These are phyloP conservation scores for Lasius fuliginosus DNA, from an alignment of 2,888 invertebrate genomes.

Conservation along the genomic window DNA sequence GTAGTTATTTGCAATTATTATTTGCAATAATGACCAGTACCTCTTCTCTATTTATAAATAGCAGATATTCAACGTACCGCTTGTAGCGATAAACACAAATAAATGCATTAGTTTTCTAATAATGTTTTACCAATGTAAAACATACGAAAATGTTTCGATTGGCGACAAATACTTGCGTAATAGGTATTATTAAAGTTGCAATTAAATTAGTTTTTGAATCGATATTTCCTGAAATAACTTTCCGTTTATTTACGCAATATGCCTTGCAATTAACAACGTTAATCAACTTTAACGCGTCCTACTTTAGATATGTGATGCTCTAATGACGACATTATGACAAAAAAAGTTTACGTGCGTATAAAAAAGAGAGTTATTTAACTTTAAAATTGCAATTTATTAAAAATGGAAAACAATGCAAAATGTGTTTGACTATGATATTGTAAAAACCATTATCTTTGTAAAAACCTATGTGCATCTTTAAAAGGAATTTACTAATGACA, in stretches of 20 bases:
- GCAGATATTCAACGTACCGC: background rate
- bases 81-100: background rate
- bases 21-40: background rate
- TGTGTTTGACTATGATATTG: background rate
- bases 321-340: background rate
- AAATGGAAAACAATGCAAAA: background rate
- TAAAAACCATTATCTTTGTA: background rate
- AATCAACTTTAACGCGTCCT: background rate
- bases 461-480: background rate
- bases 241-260: constrained; percentile 5
- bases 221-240: background rate
- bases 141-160: background rate
- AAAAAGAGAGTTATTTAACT: background rate
- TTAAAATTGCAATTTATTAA: background rate
- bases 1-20: background rate
- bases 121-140: background rate
- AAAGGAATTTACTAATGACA: background rate
- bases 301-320: background rate
- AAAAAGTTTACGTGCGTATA: background rate
- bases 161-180: background rate
- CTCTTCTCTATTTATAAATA: background rate
- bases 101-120: constrained; percentile 31
- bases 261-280: constrained; percentile 8
- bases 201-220: constrained; percentile 39
- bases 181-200: constrained; percentile 18